Percentiles rank a stretch among this genome's conserved stretches.
phyloP scores from a whole-genome alignment of 2,888 invertebrate species.

The Asteroscopus sphinx region DNA sequence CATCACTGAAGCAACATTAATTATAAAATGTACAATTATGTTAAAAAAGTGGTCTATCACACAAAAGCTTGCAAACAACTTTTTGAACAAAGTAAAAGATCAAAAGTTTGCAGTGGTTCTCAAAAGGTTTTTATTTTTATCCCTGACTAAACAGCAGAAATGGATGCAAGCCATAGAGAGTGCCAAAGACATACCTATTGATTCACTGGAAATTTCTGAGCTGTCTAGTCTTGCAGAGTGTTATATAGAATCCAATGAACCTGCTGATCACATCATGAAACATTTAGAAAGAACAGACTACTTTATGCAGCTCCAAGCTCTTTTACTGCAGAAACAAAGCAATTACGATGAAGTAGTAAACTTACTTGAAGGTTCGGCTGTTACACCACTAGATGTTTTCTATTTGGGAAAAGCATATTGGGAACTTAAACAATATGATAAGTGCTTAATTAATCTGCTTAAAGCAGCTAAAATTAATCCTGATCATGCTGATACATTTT shows the following conservation, averaged over 20 bases:
- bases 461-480: conserved; percentile 93
- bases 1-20: conserved; percentile 75
- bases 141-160: conserved; percentile 84
- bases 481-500: conserved; percentile 93
- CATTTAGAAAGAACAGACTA: conserved; percentile 71
- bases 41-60: conserved; percentile 81
- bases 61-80: conserved; percentile 80
- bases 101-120: conserved; percentile 66
- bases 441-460: conserved; percentile 91
- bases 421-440: conserved; percentile 89
- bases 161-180: conserved; percentile 84
- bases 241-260: conserved; percentile 75
- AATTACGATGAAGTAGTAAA: conserved; percentile 89
- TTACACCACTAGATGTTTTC: conserved; percentile 87
- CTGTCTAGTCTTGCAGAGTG: conserved; percentile 76
- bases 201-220: conserved; percentile 68
- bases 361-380: conserved; percentile 81
- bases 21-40: conserved; percentile 80
- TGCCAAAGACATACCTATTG: conserved; percentile 70
- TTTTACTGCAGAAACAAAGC: conserved; percentile 84
- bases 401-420: conserved; percentile 91
- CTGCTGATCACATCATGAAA: conserved; percentile 69
- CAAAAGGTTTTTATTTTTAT: conserved; percentile 74
- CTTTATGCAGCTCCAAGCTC: conserved; percentile 83
- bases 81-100: conserved; percentile 78